phyloP scores from a whole-genome alignment of 2,113 vertebrate genomes.

The Gymnocephalus cernua region DNA sequence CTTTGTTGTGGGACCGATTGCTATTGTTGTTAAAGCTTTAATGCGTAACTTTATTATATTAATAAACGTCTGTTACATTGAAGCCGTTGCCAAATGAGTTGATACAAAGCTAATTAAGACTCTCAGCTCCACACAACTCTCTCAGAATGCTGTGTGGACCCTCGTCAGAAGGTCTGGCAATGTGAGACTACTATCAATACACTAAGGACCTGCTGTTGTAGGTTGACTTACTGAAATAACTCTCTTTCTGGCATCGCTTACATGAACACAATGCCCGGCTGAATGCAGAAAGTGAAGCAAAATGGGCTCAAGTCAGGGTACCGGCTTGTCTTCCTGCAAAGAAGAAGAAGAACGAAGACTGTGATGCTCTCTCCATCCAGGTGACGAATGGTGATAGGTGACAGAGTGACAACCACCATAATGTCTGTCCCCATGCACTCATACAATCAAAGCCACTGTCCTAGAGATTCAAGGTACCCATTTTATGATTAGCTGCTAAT shows the following conservation, averaged over 20 bases:
- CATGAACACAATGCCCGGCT: background rate
- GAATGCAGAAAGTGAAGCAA: background rate
- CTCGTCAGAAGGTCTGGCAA: too few species aligned
- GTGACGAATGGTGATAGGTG: conserved; percentile 6
- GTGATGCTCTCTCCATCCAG: background rate
- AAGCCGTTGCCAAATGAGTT: too few species aligned
- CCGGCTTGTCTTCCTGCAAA: background rate
- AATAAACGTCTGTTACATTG: too few species aligned
- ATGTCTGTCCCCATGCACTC: conserved; percentile 7
- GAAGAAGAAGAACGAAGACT: background rate
- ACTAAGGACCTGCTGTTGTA: too few species aligned
- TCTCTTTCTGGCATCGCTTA: background rate
- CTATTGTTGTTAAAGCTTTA: too few species aligned
- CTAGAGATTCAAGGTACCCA: background rate
- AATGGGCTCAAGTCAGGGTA: background rate
- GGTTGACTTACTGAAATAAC: too few species aligned
- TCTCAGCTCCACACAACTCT: too few species aligned
- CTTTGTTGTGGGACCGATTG: background rate
- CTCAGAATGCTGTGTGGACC: too few species aligned
- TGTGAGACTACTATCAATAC: too few species aligned
- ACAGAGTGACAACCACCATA: background rate
- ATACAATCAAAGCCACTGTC: conserved; percentile 8
- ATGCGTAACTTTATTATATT: too few species aligned
- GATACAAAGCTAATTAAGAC: too few species aligned
- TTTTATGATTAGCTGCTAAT: conserved; percentile 25